Conservation (phyloP, 35 echinoderm and acorn worm genomes). For the Apostichopus californicus region DNA sequence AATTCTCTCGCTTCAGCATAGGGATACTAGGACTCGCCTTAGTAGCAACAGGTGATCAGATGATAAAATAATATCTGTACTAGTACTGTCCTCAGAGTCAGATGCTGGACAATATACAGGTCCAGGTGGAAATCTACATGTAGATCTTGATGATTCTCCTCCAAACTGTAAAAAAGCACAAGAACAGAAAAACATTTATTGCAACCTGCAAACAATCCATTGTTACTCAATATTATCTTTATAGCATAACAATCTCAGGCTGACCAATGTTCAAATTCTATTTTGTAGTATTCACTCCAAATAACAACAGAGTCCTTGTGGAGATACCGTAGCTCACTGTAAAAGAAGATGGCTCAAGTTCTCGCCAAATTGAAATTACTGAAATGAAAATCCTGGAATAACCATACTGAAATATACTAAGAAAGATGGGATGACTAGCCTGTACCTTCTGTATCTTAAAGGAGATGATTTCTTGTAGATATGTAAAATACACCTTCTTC, state of each 20-base stretch:
- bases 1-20: too few relatives aligned
- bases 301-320: background rate
- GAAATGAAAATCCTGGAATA: constrained; percentile 8
- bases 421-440: background rate
- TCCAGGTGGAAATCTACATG: constrained; percentile 5
- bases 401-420: constrained; percentile 4
- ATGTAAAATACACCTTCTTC: too few relatives aligned
- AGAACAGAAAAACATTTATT: background rate
- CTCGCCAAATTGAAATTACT: background rate
- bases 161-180: constrained; percentile 12
- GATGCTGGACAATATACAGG: background rate
- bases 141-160: background rate
- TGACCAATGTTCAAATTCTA: background rate
- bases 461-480: too few relatives aligned
- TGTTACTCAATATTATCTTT: background rate
- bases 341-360: background rate
- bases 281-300: background rate
- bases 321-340: background rate
- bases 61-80: background rate
- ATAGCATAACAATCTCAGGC: background rate
- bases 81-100: background rate
- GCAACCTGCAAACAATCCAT: background rate
- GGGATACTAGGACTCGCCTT: too few relatives aligned
- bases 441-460: too few relatives aligned
- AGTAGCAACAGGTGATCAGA: background rate